These are phyloP conservation scores for Bombus superbus DNA, from an alignment of 1,140 invertebrate genomes.

Conservation along the genomic window DNA sequence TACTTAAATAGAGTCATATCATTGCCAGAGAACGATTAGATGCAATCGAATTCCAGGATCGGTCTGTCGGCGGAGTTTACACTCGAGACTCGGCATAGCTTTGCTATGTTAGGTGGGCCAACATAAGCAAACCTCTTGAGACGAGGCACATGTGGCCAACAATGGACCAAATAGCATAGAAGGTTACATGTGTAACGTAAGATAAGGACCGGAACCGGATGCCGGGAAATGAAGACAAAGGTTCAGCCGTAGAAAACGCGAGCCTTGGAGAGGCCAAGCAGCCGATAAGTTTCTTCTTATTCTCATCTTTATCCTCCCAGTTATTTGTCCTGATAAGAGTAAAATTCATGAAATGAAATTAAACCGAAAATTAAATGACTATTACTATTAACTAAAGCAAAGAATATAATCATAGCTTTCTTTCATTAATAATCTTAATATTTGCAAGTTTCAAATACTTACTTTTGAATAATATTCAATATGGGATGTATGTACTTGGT, in stretches of 20 bases:
- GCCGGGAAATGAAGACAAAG: conserved; percentile 65
- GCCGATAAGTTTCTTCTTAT: conserved; percentile 39
- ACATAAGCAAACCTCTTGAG: conserved; percentile 72
- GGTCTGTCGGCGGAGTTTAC: conserved; percentile 57
- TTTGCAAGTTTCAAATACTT: neutral
- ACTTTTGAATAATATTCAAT: neutral
- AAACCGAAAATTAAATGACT: neutral
- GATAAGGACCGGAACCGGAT: conserved; percentile 78
- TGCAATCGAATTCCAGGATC: conserved; percentile 61
- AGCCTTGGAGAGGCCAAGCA: conserved; percentile 1
- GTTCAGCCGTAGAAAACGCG: conserved; percentile 11
- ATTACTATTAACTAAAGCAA: too few species aligned
- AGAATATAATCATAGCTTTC: neutral
- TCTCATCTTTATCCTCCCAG: neutral
- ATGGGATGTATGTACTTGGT: neutral
- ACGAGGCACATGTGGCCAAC: conserved; percentile 74
- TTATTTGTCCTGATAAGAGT: neutral
- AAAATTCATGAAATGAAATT: neutral
- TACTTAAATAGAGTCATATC: conserved; percentile 51
- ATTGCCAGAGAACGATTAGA: conserved; percentile 52
- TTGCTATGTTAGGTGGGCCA: conserved; percentile 69
- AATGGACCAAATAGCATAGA: conserved; percentile 65
- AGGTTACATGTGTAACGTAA: conserved; percentile 72
- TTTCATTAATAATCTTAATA: neutral
- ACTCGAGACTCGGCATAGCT: conserved; percentile 60